Evolutionary conservation across 2,113 vertebrate genomes (phyloP), one percentile per base, ranked within the genome.

Genomic region (Embiotoca jacksoni): DNA sequence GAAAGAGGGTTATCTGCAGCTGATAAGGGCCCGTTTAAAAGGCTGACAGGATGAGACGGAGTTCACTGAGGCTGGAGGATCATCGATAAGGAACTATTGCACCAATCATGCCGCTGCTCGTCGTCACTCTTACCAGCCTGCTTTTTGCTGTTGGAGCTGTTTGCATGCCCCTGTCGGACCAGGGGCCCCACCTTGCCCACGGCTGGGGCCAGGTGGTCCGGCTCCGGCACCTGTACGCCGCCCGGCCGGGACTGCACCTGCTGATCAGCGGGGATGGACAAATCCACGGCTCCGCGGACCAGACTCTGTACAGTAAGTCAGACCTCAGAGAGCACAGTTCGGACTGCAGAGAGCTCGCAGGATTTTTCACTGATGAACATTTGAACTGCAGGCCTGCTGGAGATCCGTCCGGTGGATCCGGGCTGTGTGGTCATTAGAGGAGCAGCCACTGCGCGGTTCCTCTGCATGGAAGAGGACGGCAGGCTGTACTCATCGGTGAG

Each of bases 401-500:
- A 99, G 89, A 98, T 99, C 74, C 90, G 94, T 30, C 94, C 97
- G 0, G 96, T 98, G 63, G 95, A 94, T 1, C 80, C 95, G 7
- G 95, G 97, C 44, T 92, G 93, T 32, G 96, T 99, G 72, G 97
- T 92, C 81, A 96, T 99, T 91, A 97, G 95, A 85, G 97, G 97
- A 10, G 94, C 96, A 23, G 92, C 87, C 44, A 95, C 95, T 44
- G 91, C 93, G 5, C 92, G 93, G 1, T 99, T 97, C 80, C 96
- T 99, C 60, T 99, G 98, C 85, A 98, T 98, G 94, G 94, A 94
- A 10, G 90, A 78, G 1, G 92, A 94, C 6, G 96, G 97, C 41
- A 93, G 89, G 79, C 90, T 98, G 33, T 96, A 91, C 7, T 97
- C 97, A 52, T 95, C 95, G 92, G 98, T 99, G 92, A 95, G 72